Conservation (phyloP, 2,113 vertebrate genomes). For the Oplegnathus fasciatus region DNA sequence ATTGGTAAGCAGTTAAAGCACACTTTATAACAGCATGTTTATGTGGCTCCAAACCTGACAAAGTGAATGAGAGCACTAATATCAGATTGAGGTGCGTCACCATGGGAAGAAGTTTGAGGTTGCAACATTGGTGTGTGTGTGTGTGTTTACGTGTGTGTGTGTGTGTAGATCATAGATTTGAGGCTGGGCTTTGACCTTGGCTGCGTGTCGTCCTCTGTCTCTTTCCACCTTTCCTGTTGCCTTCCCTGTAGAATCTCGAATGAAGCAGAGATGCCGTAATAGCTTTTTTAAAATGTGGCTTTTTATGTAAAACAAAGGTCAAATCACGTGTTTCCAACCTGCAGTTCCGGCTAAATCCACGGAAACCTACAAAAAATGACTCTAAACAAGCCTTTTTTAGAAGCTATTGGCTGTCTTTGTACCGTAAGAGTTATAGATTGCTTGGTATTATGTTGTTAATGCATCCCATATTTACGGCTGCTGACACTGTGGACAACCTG, state of each 20-base stretch:
- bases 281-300: not conserved
- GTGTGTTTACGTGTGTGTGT: not conserved
- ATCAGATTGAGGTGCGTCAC: not conserved
- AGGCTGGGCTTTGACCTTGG: slow-evolving; percentile 29
- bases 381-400: not conserved
- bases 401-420: not conserved
- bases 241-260: not conserved
- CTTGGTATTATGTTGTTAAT: not conserved
- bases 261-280: not conserved
- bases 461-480: not conserved
- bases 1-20: not conserved
- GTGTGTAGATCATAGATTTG: slow-evolving; percentile 6
- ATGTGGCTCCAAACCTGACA: slow-evolving; percentile 10
- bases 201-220: not conserved
- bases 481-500: slow-evolving; percentile 1
- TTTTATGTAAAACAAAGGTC: not conserved
- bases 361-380: not conserved
- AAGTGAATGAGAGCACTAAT: not conserved
- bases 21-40: not conserved
- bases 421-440: not conserved
- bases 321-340: not conserved
- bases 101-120: not conserved
- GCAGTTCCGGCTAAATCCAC: not conserved
- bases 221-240: slow-evolving; percentile 2
- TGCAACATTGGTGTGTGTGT: not conserved